Base-by-base conservation (phyloP, 2,888 invertebrate genomes). In the Ferdinandea cuprea region DNA sequence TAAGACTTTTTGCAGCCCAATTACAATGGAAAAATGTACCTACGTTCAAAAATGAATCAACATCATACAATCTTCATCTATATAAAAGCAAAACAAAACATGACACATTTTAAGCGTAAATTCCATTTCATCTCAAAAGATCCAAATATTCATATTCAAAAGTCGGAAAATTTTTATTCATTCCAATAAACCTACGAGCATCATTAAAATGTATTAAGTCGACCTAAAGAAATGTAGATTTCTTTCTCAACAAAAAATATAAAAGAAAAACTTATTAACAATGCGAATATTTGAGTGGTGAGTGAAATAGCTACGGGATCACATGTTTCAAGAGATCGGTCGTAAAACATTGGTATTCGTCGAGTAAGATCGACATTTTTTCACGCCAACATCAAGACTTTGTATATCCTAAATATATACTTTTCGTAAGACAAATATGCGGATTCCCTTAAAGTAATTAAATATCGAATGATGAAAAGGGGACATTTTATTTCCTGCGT, bases 271-370 rank as follows among this genome's bases (percentile, higher is more conserved):
- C 17, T 72, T 52, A 37, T 25, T 44, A 35, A 35, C 15, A 21
- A 50, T 42, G 52, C 46, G 54, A 73, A 73, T 73, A 73, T 63
- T 72, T 72, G 25, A 54, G 35, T 72, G 63, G 44, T 54, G 72
- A 73, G 35, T 63, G 46, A 56, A 56, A 63, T 54, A 56, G 63
- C 63, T 54, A 73, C 46, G 63, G 15, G 42, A 35, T 63, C 46
- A 54, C 54, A 65, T 73, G 46, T 35, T 68, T 37, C 37, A 37
- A n/a, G 37, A 50, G 9, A 13, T 19, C 37, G 63, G 35, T 73
- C 73, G 46, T 73, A 73, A 73, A 73, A 73, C 46, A 4, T 19
- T 17, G 59, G 32, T 35, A 56, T 73, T 73, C 6, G 13, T 9
- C 46, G 56, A 25, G 25, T 28, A 13, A 17, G 54, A 56, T 35